phyloP scores from a whole-genome alignment of 2,888 invertebrate genomes.

The Leptinotarsa rubiginosa region DNA sequence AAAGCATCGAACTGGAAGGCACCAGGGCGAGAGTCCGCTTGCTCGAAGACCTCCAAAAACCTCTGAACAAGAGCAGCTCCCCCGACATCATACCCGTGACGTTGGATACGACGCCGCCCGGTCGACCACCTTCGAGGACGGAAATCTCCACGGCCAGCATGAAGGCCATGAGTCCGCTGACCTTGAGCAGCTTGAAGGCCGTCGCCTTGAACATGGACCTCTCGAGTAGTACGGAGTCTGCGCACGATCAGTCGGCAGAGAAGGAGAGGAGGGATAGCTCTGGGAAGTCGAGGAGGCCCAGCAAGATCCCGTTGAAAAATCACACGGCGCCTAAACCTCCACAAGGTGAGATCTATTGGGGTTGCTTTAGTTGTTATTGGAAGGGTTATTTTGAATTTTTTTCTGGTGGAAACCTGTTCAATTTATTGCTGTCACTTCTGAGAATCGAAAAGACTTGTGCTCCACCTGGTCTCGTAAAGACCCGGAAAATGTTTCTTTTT shows the following conservation, averaged over 20 bases:
- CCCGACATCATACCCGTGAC: slow-evolving; percentile 65
- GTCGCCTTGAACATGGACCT: slow-evolving; percentile 70
- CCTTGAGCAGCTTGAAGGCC: slow-evolving; percentile 65
- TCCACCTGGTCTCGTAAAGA: no score
- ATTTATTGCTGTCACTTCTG: no score
- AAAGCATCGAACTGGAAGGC: slow-evolving; percentile 86
- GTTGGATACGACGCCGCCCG: slow-evolving; percentile 62
- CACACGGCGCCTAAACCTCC: slow-evolving; percentile 76
- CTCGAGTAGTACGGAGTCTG: slow-evolving; percentile 75
- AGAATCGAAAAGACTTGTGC: no score
- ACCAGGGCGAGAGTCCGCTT: slow-evolving; percentile 82
- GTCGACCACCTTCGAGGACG: slow-evolving; percentile 61
- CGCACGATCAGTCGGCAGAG: slow-evolving; percentile 70
- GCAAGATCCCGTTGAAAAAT: slow-evolving; percentile 78
- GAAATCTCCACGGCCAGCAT: slow-evolving; percentile 69
- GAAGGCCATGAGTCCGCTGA: slow-evolving; percentile 61
- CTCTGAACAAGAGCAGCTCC: slow-evolving; percentile 50
- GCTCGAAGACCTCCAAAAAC: slow-evolving; percentile 71
- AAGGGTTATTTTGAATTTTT: no score
- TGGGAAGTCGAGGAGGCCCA: slow-evolving; percentile 69
- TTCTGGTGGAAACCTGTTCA: no score
- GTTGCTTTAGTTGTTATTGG: no score
- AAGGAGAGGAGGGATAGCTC: slow-evolving; percentile 52
- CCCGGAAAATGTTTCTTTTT: no score
- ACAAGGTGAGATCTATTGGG: slow-evolving; percentile 48